Conservation (phyloP, 2,888 invertebrate genomes). For the Torymus texanus region DNA sequence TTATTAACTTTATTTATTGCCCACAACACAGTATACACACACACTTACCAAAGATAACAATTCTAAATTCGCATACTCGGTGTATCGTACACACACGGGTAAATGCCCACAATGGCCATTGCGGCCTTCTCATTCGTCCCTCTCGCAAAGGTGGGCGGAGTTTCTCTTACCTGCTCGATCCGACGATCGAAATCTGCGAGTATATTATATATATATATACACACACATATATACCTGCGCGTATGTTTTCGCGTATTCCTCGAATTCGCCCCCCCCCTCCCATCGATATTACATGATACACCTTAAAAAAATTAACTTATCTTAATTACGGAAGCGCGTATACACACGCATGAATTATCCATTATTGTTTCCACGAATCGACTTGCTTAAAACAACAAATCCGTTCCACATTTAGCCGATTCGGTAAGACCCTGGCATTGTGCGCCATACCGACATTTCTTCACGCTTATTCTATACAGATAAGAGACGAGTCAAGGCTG, state of each 20-base stretch:
- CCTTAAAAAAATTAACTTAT: slow-evolving; percentile 27
- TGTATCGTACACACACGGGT: slow-evolving; percentile 11
- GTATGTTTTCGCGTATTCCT: neutral
- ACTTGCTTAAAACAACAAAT: slow-evolving; percentile 6
- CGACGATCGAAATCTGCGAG: slow-evolving; percentile 32
- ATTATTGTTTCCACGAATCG: neutral
- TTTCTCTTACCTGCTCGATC: slow-evolving; percentile 54
- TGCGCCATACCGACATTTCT: slow-evolving; percentile 5
- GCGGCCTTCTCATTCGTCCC: slow-evolving; percentile 50
- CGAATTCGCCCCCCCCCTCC: neutral
- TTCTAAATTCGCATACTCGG: slow-evolving; percentile 28
- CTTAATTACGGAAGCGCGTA: slow-evolving; percentile 20
- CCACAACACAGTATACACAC: too few species aligned
- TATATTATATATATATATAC: neutral
- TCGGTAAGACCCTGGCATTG: neutral
- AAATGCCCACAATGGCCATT: slow-evolving; percentile 52
- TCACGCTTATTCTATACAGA: neutral
- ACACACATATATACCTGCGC: neutral
- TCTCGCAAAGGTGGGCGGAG: slow-evolving; percentile 54
- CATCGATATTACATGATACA: neutral
- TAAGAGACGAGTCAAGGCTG: slow-evolving; percentile 6
- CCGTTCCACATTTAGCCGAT: slow-evolving; percentile 16
- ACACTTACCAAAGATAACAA: neutral
- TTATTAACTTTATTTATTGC: slow-evolving; percentile 5
- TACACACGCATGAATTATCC: neutral